A percentile compares a stretch with the other conserved stretches of the same genome.
These are phyloP conservation scores for Brachyptera putata DNA, from an alignment of 2,888 invertebrate species.

Conservation along the genomic window DNA sequence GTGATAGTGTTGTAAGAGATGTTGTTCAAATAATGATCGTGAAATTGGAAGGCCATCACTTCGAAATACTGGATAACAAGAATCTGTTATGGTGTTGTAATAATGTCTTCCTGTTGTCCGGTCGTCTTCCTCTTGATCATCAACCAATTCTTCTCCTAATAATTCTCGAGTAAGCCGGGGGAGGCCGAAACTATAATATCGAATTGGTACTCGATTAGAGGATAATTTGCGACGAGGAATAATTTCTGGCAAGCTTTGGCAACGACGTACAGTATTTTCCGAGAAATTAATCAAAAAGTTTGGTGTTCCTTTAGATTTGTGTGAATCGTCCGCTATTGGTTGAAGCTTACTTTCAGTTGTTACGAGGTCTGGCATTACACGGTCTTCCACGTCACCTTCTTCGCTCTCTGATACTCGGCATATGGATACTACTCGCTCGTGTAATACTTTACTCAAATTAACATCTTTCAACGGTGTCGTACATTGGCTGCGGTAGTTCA, in stretches of 20 bases:
- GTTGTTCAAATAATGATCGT: constrained; percentile 64
- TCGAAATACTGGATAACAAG: constrained; percentile 71
- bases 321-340: background rate
- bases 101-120: constrained; percentile 42
- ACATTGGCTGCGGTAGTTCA: background rate
- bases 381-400: constrained; percentile 41
- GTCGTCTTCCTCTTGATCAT: constrained; percentile 27
- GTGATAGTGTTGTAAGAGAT: constrained; percentile 59
- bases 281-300: constrained; percentile 10
- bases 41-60: constrained; percentile 71
- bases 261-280: constrained; percentile 20
- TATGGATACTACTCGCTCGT: constrained; percentile 68
- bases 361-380: no score
- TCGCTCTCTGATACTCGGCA: constrained; percentile 57
- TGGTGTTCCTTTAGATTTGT: background rate
- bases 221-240: background rate
- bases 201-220: constrained; percentile 49
- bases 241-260: constrained; percentile 28
- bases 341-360: constrained; percentile 46
- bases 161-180: constrained; percentile 43
- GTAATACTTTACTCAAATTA: constrained; percentile 58
- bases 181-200: constrained; percentile 50
- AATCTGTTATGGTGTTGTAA: constrained; percentile 72
- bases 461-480: constrained; percentile 69
- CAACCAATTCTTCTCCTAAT: constrained; percentile 35